Conservation (phyloP, 2,888 invertebrate species). For the Drosophila koepferae region DNA sequence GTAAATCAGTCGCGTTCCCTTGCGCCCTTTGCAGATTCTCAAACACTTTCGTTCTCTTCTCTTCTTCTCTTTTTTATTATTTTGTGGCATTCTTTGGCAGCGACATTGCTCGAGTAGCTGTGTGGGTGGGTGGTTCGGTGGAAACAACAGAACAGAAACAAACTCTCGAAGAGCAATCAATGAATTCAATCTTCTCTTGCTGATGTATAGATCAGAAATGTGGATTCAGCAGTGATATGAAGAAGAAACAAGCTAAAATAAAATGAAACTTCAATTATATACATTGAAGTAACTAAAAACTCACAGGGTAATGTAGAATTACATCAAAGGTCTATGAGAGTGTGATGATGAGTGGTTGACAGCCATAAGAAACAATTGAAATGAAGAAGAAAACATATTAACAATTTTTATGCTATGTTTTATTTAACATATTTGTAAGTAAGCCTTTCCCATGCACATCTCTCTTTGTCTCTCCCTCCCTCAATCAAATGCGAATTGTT, state of each 20-base stretch:
- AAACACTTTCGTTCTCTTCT: not conserved
- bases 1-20: conserved; percentile 76
- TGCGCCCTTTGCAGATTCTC: conserved; percentile 44
- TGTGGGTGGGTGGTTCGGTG: not conserved
- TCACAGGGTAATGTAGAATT: no score
- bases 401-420: no score
- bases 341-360: no score
- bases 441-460: not conserved
- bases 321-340: no score
- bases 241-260: not conserved
- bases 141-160: conserved; percentile 17
- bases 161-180: conserved; percentile 4
- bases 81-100: conserved; percentile 9
- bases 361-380: no score
- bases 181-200: conserved; percentile 1
- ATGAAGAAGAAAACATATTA: no score
- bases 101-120: conserved; percentile 19
- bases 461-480: not conserved
- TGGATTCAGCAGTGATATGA: not conserved
- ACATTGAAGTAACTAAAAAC: not conserved
- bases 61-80: conserved; percentile 8
- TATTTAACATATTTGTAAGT: no score
- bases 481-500: not conserved
- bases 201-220: not conserved
- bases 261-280: not conserved